phyloP scores from a whole-genome alignment of 30 jellyfish, hydroid and myxozoan species.

The Pseudorhiza aurosa region DNA sequence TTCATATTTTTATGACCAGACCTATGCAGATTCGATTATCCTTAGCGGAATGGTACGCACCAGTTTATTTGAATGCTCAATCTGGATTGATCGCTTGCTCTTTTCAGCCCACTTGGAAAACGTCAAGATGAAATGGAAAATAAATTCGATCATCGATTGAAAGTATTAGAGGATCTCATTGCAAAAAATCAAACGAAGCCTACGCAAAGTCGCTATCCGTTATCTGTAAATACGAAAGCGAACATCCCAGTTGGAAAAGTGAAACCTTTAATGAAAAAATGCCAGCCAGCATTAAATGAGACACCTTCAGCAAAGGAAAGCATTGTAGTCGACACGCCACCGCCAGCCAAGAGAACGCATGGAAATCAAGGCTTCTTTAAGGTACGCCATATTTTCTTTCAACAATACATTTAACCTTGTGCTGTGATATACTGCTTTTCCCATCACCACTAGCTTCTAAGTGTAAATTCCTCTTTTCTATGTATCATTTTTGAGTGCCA shows the following conservation, averaged over 20 bases:
- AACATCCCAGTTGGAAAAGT: slow-evolving; percentile 51
- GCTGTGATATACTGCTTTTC: no score
- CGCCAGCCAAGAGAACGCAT: neutral
- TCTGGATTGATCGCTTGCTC: neutral
- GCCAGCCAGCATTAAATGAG: slow-evolving; percentile 38
- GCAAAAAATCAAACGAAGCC: neutral
- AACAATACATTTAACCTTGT: no score
- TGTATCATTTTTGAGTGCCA: no score
- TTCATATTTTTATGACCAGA: no score
- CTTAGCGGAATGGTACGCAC: no score
- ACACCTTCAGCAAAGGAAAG: slow-evolving; percentile 18
- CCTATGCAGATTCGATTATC: no score
- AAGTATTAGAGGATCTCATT: slow-evolving; percentile 15
- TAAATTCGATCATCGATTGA: neutral
- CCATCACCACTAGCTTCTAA: no score
- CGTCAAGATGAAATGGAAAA: slow-evolving; percentile 34
- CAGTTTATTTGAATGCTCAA: no score
- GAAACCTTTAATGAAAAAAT: slow-evolving; percentile 33
- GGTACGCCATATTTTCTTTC: no score
- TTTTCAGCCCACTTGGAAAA: slow-evolving; percentile 30
- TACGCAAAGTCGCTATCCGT: slow-evolving; percentile 11
- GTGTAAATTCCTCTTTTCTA: no score
- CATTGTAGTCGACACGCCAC: neutral
- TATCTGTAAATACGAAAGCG: slow-evolving; percentile 5
- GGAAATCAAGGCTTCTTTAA: no score